Evolutionary conservation across 2,113 vertebrate genomes (phyloP).

Genomic region (Forbesichthys papilliferus): DNA sequence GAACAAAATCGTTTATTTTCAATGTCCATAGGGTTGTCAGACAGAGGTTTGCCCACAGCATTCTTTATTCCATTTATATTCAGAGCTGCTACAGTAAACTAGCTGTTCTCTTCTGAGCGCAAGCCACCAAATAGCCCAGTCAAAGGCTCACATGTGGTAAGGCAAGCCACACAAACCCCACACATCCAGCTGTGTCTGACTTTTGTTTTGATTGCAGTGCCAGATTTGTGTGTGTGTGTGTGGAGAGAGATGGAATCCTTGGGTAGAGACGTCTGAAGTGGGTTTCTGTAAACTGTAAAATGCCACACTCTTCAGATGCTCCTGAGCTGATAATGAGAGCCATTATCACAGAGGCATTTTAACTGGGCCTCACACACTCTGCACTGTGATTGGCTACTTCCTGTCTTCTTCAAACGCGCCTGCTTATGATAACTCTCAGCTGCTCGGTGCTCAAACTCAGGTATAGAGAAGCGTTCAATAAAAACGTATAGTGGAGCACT

Average conservation of each 20-base stretch:
- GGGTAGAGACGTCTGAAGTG: slow-evolving; percentile 66
- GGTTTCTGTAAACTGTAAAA: slow-evolving; percentile 72
- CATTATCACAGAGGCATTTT: slow-evolving; percentile 72
- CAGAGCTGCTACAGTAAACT: slow-evolving; percentile 15
- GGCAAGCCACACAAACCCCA: slow-evolving; percentile 42
- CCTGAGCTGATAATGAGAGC: slow-evolving; percentile 73
- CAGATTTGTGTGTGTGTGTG: slow-evolving; percentile 36
- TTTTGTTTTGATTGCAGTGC: slow-evolving; percentile 65
- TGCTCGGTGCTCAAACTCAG: slow-evolving; percentile 17
- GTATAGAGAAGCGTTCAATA: slow-evolving; percentile 24
- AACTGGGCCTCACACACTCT: slow-evolving; percentile 48
- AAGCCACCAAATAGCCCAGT: slow-evolving; percentile 45
- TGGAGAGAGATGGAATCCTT: slow-evolving; percentile 36
- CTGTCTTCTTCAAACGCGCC: slow-evolving; percentile 47
- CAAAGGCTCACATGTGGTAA: slow-evolving; percentile 56
- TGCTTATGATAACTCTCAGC: slow-evolving; percentile 36
- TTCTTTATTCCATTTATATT: slow-evolving; percentile 21
- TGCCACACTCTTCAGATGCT: slow-evolving; percentile 69
- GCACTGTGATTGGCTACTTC: slow-evolving; percentile 42
- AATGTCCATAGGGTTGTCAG: neutral
- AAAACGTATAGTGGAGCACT: too few species aligned
- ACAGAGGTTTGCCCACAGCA: neutral
- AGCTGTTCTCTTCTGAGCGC: slow-evolving; percentile 29
- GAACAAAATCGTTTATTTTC: neutral
- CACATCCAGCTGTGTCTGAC: slow-evolving; percentile 64